Conservation (phyloP, 2,888 invertebrate genomes). For the Acrobasis consociella region DNA sequence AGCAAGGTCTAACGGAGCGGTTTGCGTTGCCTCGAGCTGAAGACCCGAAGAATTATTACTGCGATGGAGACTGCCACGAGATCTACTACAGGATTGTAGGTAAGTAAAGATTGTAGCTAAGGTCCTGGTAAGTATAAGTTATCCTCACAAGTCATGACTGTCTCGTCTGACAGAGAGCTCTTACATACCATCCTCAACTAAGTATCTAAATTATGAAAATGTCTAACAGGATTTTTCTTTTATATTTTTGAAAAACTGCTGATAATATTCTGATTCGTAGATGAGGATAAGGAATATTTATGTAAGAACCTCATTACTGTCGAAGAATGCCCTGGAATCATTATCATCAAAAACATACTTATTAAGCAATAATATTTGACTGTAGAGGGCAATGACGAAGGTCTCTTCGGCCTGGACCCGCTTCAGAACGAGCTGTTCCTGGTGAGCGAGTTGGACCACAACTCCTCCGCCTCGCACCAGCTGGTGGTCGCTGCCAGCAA, state of each 20-base stretch:
- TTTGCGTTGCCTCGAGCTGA: conserved; percentile 57
- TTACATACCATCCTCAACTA: too few species aligned
- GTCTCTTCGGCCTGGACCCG: conserved; percentile 60
- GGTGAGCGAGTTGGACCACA: conserved; percentile 67
- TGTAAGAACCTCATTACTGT: too few species aligned
- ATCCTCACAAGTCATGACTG: too few species aligned
- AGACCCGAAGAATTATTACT: conserved; percentile 75
- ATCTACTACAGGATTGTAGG: conserved; percentile 76
- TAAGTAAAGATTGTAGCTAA: conserved; percentile 59
- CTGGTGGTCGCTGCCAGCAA: conserved; percentile 79
- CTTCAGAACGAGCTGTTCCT: conserved; percentile 59
- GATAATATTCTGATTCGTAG: too few species aligned
- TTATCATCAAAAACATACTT: too few species aligned
- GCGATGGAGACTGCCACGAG: conserved; percentile 57
- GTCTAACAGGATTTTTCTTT: too few species aligned
- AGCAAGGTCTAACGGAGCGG: conserved; percentile 58
- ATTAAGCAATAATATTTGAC: neutral
- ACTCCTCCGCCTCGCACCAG: conserved; percentile 53
- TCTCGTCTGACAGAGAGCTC: too few species aligned
- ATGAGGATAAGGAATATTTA: too few species aligned
- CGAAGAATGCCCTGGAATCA: too few species aligned
- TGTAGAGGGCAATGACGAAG: conserved; percentile 60
- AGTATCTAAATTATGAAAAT: too few species aligned
- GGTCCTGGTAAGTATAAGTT: too few species aligned
- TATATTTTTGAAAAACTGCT: too few species aligned